Percentiles rank a stretch among this genome's conserved stretches.
Conservation (phyloP, 2,113 vertebrate species). For the Macrotus californicus region DNA sequence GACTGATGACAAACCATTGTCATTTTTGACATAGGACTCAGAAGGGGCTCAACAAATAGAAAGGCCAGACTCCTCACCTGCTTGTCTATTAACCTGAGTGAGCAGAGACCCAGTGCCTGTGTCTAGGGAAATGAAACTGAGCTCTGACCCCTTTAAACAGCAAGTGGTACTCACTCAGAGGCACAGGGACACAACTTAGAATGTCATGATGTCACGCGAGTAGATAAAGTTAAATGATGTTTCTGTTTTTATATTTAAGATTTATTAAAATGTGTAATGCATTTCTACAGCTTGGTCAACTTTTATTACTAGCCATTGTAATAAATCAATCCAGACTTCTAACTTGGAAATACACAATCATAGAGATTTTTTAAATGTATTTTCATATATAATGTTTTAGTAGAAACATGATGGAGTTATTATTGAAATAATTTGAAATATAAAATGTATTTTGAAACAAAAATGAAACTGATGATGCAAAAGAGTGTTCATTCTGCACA, state of each 20-base stretch:
- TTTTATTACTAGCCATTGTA: neutral
- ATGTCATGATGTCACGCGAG: neutral
- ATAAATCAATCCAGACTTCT: neutral
- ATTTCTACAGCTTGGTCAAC: neutral
- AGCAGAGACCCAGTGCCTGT: rapidly evolving
- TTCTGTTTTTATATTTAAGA: neutral
- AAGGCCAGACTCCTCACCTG: neutral
- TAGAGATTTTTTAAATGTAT: neutral
- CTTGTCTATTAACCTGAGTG: neutral
- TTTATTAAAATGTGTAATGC: neutral
- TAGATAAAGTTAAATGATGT: neutral
- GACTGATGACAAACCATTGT: neutral
- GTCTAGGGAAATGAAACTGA: neutral
- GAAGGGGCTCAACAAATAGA: neutral
- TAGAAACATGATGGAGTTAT: neutral
- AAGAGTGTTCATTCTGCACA: neutral
- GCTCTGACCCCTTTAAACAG: neutral
- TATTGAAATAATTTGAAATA: neutral
- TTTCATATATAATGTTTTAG: neutral
- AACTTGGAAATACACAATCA: neutral
- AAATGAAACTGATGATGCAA: neutral
- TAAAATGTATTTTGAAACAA: neutral
- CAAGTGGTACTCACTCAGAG: neutral
- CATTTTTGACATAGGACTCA: neutral
- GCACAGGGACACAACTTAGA: neutral